Percentiles rank a stretch among this genome's conserved stretches.
These are phyloP conservation scores for Elysia chlorotica DNA, from an alignment of 1,140 invertebrate species.

Conservation along the genomic window DNA sequence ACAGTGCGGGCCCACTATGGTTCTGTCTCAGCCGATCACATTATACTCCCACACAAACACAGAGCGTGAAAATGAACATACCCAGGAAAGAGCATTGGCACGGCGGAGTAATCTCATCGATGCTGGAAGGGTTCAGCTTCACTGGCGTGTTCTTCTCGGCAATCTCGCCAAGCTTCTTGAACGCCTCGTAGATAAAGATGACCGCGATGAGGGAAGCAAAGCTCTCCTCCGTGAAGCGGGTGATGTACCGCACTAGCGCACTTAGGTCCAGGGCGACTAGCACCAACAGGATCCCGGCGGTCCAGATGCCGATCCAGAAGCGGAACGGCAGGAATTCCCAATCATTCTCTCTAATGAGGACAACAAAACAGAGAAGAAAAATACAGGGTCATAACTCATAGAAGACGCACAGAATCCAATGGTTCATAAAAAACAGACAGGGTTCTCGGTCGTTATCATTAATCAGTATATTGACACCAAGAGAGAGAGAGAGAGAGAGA, in stretches of 20 bases:
- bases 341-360: slow-evolving; percentile 71
- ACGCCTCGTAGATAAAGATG: slow-evolving; percentile 98
- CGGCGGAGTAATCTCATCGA: too few relatives aligned
- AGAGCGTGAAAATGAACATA: too few relatives aligned
- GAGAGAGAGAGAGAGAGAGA: neutral
- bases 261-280: slow-evolving; percentile 95
- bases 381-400: too few relatives aligned
- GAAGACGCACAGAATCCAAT: too few relatives aligned
- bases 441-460: too few relatives aligned
- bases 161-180: slow-evolving; percentile 63
- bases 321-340: slow-evolving; percentile 95
- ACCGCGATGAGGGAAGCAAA: slow-evolving; percentile 98
- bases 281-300: slow-evolving; percentile 82
- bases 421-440: too few relatives aligned
- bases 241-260: slow-evolving; percentile 97
- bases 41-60: too few relatives aligned
- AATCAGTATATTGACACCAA: too few relatives aligned
- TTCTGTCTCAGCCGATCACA: too few relatives aligned
- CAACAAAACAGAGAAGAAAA: too few relatives aligned
- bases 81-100: too few relatives aligned
- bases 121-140: slow-evolving; percentile 22
- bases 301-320: slow-evolving; percentile 94
- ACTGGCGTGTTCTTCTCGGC: slow-evolving; percentile 21
- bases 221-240: slow-evolving; percentile 98
- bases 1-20: too few relatives aligned